Percentiles rank a stretch among this genome's conserved stretches.
Conservation (phyloP, 2,797 vertebrate species). For the Galago senegalensis region DNA sequence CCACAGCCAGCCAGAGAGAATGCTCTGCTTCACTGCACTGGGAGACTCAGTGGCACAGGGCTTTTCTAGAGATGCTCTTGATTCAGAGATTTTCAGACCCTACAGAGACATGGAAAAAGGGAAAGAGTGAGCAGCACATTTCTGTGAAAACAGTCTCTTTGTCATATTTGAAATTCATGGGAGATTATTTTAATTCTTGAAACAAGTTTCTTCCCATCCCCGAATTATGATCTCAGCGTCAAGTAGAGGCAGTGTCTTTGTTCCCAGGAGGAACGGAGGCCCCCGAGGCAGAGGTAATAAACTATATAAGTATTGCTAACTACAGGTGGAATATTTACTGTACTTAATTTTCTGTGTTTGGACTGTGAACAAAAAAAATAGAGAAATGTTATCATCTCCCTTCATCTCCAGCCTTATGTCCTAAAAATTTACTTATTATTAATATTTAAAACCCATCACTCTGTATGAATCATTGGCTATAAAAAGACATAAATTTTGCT, state of each 20-base stretch:
- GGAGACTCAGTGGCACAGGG: background rate
- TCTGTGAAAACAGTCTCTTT: background rate
- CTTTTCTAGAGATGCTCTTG: background rate
- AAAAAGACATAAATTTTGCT: slow-evolving; percentile 70
- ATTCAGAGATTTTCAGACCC: background rate
- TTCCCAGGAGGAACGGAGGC: background rate
- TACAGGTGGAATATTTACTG: slow-evolving; percentile 45
- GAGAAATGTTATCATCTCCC: slow-evolving; percentile 41
- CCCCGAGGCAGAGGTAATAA: background rate
- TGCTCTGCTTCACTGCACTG: fast-evolving
- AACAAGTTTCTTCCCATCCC: slow-evolving; percentile 46
- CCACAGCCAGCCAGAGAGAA: background rate
- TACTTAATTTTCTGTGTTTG: slow-evolving; percentile 67
- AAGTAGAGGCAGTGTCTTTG: background rate
- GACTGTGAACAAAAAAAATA: slow-evolving; percentile 7
- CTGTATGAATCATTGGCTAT: slow-evolving; percentile 66
- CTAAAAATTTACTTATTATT: slow-evolving; percentile 73
- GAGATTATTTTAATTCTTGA: slow-evolving; percentile 48
- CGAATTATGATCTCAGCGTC: slow-evolving; percentile 25
- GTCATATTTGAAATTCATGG: slow-evolving; percentile 24
- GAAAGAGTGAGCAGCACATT: fast-evolving
- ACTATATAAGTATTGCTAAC: background rate
- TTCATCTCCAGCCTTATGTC: slow-evolving; percentile 59
- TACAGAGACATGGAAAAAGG: background rate
- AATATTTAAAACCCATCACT: slow-evolving; percentile 76